Base-by-base conservation (phyloP, 1,140 invertebrate genomes). In the Drosophila biarmipes region DNA sequence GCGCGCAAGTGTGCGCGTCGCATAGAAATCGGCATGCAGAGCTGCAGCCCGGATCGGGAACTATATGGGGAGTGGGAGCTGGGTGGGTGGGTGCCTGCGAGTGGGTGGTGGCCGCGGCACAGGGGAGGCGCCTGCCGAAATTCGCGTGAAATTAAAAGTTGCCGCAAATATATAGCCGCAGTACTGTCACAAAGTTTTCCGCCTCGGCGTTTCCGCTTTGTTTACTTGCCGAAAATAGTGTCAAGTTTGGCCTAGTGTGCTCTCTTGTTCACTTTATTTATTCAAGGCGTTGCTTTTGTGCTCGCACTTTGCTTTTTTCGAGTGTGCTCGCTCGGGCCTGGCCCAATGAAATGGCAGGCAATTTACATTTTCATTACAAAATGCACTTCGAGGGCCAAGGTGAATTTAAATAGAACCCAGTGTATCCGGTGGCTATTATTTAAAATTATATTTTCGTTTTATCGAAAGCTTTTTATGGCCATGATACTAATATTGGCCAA, bases 61-160 rank as follows among this genome's bases (percentile, higher is more conserved):
- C 63, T 67, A 67, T 51, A 59, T 31, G 24, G 37, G 17, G n/a
- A 11, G 14, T 31, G 40, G 51, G 19, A 10, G 34, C 7, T 8
- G 37, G 17, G 19, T 27, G 51, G 34, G 51, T 35, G 27, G 49
- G 24, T 31, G 49, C 8, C 2, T 27, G 37, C 10, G 15, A 6
- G 56, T 62, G 57, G 35, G 29, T 27, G 61, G 61, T 48, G 34
- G 10, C 24, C 40, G 29, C 34, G 27, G 15, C 12, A 24, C 10
- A 49, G 42, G 27, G 53, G 40, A 57, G 59, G 69, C 54, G n/a
- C 34, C 38, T 45, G 17, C 42, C 55, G 42, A 66, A 63, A 67
- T 67, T 73, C 67, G 76, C 69, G 75, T 71, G 15, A 78, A 73
- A 86, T 78, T 77, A 77, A 86, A 86, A 85, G 53, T 80, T 80